Percentiles rank a stretch among this genome's conserved stretches.
Conservation (phyloP, 1,140 invertebrate species). For the Drosophila kikkawai region DNA sequence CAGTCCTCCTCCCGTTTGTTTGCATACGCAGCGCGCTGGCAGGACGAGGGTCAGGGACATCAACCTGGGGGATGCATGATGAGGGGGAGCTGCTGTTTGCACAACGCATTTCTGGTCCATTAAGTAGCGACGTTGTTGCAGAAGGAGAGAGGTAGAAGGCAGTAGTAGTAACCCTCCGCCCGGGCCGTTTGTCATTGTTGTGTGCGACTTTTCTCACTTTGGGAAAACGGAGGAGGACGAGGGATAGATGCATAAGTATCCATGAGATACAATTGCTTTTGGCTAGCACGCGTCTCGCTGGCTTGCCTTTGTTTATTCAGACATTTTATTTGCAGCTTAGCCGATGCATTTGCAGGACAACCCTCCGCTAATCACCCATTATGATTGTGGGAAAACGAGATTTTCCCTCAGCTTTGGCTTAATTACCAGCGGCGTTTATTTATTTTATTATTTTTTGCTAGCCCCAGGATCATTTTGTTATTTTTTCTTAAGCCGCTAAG, state of each 20-base stretch:
- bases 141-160: slow-evolving; percentile 53
- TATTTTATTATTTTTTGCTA: slow-evolving; percentile 26
- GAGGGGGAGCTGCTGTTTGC: slow-evolving; percentile 63
- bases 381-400: slow-evolving; percentile 63
- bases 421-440: slow-evolving; percentile 59
- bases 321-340: slow-evolving; percentile 65
- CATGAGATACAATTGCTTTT: slow-evolving; percentile 74
- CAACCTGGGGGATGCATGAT: slow-evolving; percentile 6
- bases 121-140: slow-evolving; percentile 68
- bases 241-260: slow-evolving; percentile 37
- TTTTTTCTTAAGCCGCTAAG: slow-evolving; percentile 38
- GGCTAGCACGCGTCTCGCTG: slow-evolving; percentile 67
- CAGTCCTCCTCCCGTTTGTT: slow-evolving; percentile 58
- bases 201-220: slow-evolving; percentile 82
- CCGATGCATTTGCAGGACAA: slow-evolving; percentile 36
- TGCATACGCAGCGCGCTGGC: slow-evolving; percentile 69
- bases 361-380: slow-evolving; percentile 51
- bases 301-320: slow-evolving; percentile 67
- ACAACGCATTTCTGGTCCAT: slow-evolving; percentile 81
- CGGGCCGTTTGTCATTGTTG: slow-evolving; percentile 71
- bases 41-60: slow-evolving; percentile 59
- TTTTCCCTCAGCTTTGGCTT: slow-evolving; percentile 48
- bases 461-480: slow-evolving; percentile 45
- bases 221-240: not conserved
- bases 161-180: slow-evolving; percentile 16